These are phyloP conservation scores for Vanacampus margaritifer DNA, from an alignment of 2,113 vertebrate species.

Conservation along the genomic window DNA sequence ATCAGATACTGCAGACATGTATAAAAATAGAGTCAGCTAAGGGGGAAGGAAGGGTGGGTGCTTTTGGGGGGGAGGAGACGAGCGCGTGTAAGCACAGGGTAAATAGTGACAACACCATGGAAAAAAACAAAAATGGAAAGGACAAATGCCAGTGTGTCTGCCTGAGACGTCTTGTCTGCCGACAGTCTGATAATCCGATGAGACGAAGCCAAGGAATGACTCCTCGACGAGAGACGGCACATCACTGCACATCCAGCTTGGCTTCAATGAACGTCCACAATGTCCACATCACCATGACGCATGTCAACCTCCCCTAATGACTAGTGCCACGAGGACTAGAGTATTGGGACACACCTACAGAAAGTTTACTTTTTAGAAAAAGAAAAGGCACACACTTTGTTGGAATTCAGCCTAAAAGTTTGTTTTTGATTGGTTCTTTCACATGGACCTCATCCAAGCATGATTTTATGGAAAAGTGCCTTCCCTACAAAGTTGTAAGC, in stretches of 20 bases:
- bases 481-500: too few relatives aligned
- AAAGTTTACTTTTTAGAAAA: background rate
- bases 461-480: background rate
- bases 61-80: slow-evolving; percentile 1
- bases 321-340: background rate
- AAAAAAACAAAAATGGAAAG: slow-evolving; percentile 28
- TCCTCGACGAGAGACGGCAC: slow-evolving; percentile 40
- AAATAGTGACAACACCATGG: slow-evolving; percentile 54
- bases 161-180: slow-evolving; percentile 54
- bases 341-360: background rate
- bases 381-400: too few relatives aligned
- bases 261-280: slow-evolving; percentile 17
- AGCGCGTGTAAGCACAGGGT: slow-evolving; percentile 29
- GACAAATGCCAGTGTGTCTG: slow-evolving; percentile 45
- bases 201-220: slow-evolving; percentile 29
- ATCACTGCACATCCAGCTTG: slow-evolving; percentile 9
- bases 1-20: slow-evolving; percentile 76
- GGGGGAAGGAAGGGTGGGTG: slow-evolving; percentile 1
- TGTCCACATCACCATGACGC: slow-evolving; percentile 10
- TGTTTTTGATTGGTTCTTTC: too few relatives aligned
- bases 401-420: too few relatives aligned
- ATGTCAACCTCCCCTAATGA: background rate
- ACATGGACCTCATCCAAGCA: background rate
- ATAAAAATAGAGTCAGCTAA: slow-evolving; percentile 53
- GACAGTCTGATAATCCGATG: slow-evolving; percentile 26